Base-by-base conservation (phyloP, 1,140 invertebrate genomes). In the Gonioctena quinquepunctata region DNA sequence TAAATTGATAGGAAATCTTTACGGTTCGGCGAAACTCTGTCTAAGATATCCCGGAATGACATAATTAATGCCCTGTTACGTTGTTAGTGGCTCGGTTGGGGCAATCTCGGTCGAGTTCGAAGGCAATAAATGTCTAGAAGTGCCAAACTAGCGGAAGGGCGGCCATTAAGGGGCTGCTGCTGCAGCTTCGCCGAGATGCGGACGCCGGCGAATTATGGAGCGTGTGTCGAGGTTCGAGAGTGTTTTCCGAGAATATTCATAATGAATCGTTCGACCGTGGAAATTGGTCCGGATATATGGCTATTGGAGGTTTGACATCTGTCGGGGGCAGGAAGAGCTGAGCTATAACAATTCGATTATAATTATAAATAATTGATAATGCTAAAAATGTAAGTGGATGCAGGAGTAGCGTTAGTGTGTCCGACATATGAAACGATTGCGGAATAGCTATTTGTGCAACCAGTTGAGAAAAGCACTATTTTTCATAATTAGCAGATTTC, bases 61-160 rank as follows among this genome's bases (percentile, higher is more conserved):
- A 63, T 63, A 63, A 63, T 63, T 63, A 63, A 63, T 63, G 33
- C 42, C 61, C 19, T 48, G 28, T 28, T 28, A 63, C 61, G 61
- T 63, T 21, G 61, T 63, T 63, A 63, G 61, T 63, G 33, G 61
- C 61, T 21, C 42, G 27, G 27, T 28, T 42, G 42, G 27, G 27
- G 18, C 61, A 28, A 63, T 63, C 25, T 63, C 42, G 61, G 61
- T 63, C 61, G 28, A 63, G 25, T 63, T 22, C 19, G 33, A 49
- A 33, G 61, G 61, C 42, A 63, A 63, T 63, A 49, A 63, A 63
- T 63, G 61, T 63, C 61, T 63, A 5, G 61, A 63, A 63, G 61
- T 63, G 61, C 61, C 61, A 49, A 63, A 63, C 25, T 26, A 25
- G 25, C 21, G 23, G 28, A 21, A 27, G 61, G 61, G 23, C 19